Evolutionary conservation across 2,797 vertebrate species (phyloP).

Genomic region (Parauchenoglanis ngamensis): DNA sequence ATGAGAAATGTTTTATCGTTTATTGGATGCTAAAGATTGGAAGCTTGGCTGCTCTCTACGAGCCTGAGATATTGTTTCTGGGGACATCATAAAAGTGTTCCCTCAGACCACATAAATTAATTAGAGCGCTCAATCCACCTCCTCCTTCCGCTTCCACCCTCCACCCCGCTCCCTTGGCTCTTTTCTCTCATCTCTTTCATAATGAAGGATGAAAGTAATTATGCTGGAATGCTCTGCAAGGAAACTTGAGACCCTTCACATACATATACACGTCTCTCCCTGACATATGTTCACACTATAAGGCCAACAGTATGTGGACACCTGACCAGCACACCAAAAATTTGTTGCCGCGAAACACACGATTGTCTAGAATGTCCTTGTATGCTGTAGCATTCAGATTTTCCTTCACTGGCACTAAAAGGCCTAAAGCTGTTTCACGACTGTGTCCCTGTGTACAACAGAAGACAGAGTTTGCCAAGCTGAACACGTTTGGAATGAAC

Average conservation of each 20-base stretch:
- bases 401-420: not conserved
- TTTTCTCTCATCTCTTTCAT: constrained; percentile 32
- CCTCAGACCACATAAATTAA: constrained; percentile 57
- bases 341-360: not conserved
- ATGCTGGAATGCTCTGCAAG: constrained; percentile 46
- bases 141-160: not conserved
- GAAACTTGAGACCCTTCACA: not conserved
- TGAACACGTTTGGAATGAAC: not conserved
- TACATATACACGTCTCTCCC: not conserved
- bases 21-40: constrained; percentile 10
- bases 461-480: no score
- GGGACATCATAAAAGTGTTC: constrained; percentile 54
- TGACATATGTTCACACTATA: not conserved
- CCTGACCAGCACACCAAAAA: not conserved
- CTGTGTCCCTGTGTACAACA: no score
- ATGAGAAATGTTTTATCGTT: not conserved
- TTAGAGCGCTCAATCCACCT: constrained; percentile 50
- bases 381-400: not conserved
- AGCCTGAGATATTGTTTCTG: constrained; percentile 55
- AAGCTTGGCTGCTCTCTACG: constrained; percentile 12
- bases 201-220: constrained; percentile 57
- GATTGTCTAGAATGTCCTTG: not conserved
- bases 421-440: not conserved
- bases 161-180: constrained; percentile 37
- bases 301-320: not conserved